phyloP scores from a whole-genome alignment of 2,888 invertebrate genomes.

The Thyatira batis region DNA sequence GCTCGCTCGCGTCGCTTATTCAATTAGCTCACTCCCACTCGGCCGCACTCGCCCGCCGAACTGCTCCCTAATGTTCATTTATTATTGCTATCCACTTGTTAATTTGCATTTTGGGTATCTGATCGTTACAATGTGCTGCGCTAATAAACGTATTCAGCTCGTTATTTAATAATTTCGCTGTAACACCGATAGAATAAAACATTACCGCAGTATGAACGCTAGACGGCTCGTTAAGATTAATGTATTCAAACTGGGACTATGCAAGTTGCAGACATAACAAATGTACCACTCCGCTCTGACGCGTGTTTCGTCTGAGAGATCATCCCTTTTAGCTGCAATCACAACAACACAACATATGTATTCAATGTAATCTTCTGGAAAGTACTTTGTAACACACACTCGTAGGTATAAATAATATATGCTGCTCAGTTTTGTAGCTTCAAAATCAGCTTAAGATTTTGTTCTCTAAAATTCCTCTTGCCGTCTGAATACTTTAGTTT shows the following conservation, averaged over 20 bases:
- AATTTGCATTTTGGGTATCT: neutral
- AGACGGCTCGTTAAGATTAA: neutral
- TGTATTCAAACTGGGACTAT: neutral
- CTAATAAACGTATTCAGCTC: neutral
- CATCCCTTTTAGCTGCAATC: neutral
- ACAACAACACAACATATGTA: neutral
- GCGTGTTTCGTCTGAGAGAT: neutral
- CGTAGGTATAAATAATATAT: neutral
- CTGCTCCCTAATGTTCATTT: neutral
- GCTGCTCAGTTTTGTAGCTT: neutral
- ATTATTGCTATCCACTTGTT: constrained; percentile 1
- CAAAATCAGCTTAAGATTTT: neutral
- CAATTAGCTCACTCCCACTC: constrained; percentile 14
- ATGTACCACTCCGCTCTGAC: neutral
- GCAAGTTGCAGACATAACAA: neutral
- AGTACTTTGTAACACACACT: neutral
- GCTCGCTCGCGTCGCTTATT: constrained; percentile 13
- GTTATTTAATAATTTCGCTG: neutral
- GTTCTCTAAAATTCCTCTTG: neutral
- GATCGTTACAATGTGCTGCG: neutral
- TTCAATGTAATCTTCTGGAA: neutral
- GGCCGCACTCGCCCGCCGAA: neutral
- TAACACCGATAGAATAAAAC: neutral
- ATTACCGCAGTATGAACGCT: neutral
- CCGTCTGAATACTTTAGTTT: no score